Conservation (phyloP, 2,797 vertebrate genomes). For the Eutrigla gurnardus region DNA sequence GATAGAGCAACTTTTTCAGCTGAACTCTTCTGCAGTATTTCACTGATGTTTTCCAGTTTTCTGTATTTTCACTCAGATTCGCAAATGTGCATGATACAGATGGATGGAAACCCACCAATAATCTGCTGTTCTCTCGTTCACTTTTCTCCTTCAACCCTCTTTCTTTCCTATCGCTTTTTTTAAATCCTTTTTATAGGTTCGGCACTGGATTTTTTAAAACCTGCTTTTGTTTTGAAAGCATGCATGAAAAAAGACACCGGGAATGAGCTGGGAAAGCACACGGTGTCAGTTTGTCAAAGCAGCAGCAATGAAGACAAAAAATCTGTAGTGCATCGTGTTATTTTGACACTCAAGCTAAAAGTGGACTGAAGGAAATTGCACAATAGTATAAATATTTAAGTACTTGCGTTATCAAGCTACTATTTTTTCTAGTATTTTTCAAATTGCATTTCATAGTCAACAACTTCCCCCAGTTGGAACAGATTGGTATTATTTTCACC, state of each 20-base stretch:
- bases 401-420: background rate
- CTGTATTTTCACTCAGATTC: background rate
- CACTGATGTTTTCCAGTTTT: background rate
- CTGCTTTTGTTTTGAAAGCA: background rate
- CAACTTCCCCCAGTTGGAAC: background rate
- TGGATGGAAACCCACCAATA: background rate
- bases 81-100: background rate
- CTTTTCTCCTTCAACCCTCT: background rate
- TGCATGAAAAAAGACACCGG: constrained; percentile 20
- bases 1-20: background rate
- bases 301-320: background rate
- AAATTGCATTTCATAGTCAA: background rate
- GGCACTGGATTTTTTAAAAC: background rate
- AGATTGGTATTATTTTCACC: constrained; percentile 14
- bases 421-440: background rate
- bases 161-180: background rate
- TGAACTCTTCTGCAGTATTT: background rate
- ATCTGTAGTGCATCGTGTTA: background rate
- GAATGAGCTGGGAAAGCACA: background rate
- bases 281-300: constrained; percentile 3
- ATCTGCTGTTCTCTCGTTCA: background rate
- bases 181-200: constrained; percentile 2
- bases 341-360: no score
- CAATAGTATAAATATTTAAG: background rate
- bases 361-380: no score